Conservation (phyloP, 2,888 invertebrate species). For the Drosophila histrio region DNA sequence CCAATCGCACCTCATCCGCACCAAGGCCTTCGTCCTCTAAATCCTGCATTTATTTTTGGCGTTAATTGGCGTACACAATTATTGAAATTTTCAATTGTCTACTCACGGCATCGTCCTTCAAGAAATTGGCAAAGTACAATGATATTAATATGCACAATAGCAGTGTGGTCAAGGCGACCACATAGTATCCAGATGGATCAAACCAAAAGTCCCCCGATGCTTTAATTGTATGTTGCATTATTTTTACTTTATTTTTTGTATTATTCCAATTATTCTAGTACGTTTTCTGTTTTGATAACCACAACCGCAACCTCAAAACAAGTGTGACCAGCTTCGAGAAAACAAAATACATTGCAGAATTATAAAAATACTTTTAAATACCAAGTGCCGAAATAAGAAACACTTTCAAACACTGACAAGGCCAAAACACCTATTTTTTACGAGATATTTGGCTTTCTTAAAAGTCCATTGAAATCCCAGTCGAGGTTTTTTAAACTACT, state of each 20-base stretch:
- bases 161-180: constrained; percentile 62
- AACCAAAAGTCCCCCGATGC: constrained; percentile 35
- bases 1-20: constrained; percentile 53
- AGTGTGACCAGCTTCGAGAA: constrained; percentile 25
- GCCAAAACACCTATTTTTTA: too few species aligned
- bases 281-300: constrained; percentile 31
- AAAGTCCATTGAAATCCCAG: too few species aligned
- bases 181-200: constrained; percentile 67
- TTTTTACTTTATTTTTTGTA: not conserved
- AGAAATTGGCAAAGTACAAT: constrained; percentile 69
- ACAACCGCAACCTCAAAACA: not conserved
- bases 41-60: constrained; percentile 37
- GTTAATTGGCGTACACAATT: not conserved
- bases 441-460: too few species aligned
- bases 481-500: too few species aligned
- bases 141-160: constrained; percentile 70
- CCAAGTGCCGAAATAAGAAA: not conserved
- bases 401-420: not conserved
- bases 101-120: constrained; percentile 65
- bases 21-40: constrained; percentile 70
- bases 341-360: not conserved
- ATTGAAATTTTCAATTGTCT: not conserved
- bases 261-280: not conserved
- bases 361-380: not conserved
- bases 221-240: constrained; percentile 8